A percentile compares a stretch with the other conserved stretches of the same genome.
These are phyloP conservation scores for Phyto melanocephala DNA, from an alignment of 2,888 invertebrate species.

Conservation along the genomic window DNA sequence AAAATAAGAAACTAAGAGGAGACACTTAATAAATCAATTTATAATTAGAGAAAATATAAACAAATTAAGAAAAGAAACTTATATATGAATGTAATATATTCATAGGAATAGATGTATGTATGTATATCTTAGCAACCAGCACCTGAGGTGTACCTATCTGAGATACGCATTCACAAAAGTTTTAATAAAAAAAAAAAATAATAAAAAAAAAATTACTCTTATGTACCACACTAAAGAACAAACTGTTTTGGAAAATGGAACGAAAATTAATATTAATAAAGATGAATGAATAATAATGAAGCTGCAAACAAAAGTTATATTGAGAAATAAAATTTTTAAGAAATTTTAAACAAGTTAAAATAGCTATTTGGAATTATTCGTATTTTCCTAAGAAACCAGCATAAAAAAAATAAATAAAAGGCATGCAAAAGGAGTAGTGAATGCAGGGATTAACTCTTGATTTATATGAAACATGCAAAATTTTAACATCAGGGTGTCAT, in stretches of 20 bases:
- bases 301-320: conserved; percentile 18
- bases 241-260: conserved; percentile 25
- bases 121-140: neutral
- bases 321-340: conserved; percentile 45
- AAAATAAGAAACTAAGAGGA: neutral
- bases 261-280: conserved; percentile 1
- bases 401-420: no score
- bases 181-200: neutral
- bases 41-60: no score
- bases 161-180: no score
- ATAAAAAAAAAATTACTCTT: conserved; percentile 19
- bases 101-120: no score
- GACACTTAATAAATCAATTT: conserved; percentile 22
- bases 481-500: no score
- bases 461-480: no score
- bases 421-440: no score
- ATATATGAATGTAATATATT: neutral
- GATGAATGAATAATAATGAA: conserved; percentile 27
- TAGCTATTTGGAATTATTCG: no score
- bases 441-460: no score
- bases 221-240: conserved; percentile 41
- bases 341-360: conserved; percentile 17
- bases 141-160: neutral
- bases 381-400: no score
- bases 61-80: neutral